Conservation (phyloP, 2,797 vertebrate species). For the Meriones psammophilus region DNA sequence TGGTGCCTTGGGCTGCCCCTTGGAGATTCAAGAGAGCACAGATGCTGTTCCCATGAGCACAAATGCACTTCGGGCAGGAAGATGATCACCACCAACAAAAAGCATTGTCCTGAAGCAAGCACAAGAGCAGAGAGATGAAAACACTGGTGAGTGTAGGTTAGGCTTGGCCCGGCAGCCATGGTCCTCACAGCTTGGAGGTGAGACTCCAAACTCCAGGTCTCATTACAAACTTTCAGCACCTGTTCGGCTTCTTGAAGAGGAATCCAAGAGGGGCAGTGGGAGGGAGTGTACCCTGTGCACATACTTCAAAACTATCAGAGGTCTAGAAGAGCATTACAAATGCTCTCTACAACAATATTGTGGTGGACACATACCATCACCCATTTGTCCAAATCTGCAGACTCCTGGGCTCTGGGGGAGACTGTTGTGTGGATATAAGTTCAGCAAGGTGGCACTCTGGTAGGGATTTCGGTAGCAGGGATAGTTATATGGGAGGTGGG, state of each 20-base stretch:
- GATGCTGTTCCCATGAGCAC: not conserved
- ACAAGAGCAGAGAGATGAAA: not conserved
- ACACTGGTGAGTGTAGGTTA: not conserved
- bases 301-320: no score
- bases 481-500: not conserved
- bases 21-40: not conserved
- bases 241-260: no score
- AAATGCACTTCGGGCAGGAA: not conserved
- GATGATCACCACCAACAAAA: not conserved
- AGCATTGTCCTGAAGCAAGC: not conserved
- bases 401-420: no score
- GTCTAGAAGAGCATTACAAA: no score
- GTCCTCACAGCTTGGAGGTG: not conserved
- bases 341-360: no score
- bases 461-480: not conserved
- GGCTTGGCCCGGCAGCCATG: not conserved
- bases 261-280: no score
- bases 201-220: not conserved
- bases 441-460: not conserved
- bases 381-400: no score
- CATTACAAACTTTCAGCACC: not conserved
- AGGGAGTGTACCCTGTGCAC: no score
- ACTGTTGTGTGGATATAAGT: not conserved
- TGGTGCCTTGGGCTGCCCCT: no score
- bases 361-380: no score